Percentiles rank a stretch among this genome's conserved stretches.
Evolutionary conservation across 2,113 vertebrate species (phyloP).

Genomic region (Phaetusa simplex): DNA sequence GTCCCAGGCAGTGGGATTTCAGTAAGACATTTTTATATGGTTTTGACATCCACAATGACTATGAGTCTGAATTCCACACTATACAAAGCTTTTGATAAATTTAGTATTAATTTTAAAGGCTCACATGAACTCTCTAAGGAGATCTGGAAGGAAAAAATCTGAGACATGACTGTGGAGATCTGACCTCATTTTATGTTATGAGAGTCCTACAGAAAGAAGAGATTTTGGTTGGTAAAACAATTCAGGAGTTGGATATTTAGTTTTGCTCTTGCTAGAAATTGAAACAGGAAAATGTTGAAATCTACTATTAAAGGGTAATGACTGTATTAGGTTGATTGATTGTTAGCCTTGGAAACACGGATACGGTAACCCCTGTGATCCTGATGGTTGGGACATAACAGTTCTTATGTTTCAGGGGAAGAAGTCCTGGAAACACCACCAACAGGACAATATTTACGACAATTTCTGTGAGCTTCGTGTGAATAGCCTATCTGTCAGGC

Average conservation of each 20-base stretch:
- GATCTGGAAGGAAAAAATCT: background rate
- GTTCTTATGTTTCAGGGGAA: background rate
- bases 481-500: background rate
- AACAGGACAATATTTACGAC: background rate
- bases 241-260: background rate
- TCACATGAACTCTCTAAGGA: background rate
- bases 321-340: background rate
- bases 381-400: background rate
- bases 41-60: background rate
- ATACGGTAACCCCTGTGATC: rapidly evolving
- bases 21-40: background rate
- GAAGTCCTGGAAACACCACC: background rate
- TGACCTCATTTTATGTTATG: background rate
- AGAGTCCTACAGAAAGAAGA: background rate
- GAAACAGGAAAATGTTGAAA: background rate
- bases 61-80: background rate
- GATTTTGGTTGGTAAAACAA: background rate
- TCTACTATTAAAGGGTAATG: background rate
- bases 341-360: background rate
- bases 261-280: background rate
- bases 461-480: background rate
- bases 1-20: rapidly evolving
- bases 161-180: background rate
- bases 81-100: background rate
- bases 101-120: background rate